These are phyloP conservation scores for Ditylenchus weischeri DNA, from an alignment of 2,888 invertebrate species.

Conservation along the genomic window DNA sequence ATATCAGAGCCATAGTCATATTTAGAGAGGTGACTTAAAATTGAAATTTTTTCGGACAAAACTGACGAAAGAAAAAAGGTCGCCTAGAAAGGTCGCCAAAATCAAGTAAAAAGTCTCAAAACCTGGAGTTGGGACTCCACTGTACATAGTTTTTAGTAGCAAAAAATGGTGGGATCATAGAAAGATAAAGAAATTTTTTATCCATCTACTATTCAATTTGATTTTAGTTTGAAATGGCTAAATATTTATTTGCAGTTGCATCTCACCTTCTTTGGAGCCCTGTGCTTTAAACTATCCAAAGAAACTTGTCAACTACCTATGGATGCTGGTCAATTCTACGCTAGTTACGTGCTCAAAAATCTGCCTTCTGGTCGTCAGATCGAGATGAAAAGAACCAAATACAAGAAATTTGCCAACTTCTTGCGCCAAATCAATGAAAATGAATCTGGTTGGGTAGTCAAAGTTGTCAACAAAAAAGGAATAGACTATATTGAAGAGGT, in stretches of 20 bases:
- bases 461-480: slow-evolving; percentile 47
- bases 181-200: too few relatives aligned
- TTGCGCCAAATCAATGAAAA: slow-evolving; percentile 41
- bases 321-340: slow-evolving; percentile 54
- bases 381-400: slow-evolving; percentile 55
- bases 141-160: too few relatives aligned
- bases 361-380: slow-evolving; percentile 42
- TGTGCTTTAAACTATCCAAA: slow-evolving; percentile 35
- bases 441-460: slow-evolving; percentile 33
- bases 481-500: slow-evolving; percentile 49
- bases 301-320: slow-evolving; percentile 47
- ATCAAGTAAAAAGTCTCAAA: too few relatives aligned
- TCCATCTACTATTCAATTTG: too few relatives aligned
- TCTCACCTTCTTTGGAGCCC: slow-evolving; percentile 46
- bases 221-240: slow-evolving; percentile 6
- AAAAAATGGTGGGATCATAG: too few relatives aligned
- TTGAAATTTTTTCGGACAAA: too few relatives aligned
- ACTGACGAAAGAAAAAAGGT: too few relatives aligned
- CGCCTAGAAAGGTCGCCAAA: too few relatives aligned
- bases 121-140: too few relatives aligned
- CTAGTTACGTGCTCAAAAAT: slow-evolving; percentile 32
- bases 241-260: slow-evolving; percentile 31
- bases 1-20: too few relatives aligned
- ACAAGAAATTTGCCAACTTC: slow-evolving; percentile 54
- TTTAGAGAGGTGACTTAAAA: too few relatives aligned